Percentiles rank a stretch among this genome's conserved stretches.
These are phyloP conservation scores for Dryas iulia DNA, from an alignment of 1,140 invertebrate species.

Conservation along the genomic window DNA sequence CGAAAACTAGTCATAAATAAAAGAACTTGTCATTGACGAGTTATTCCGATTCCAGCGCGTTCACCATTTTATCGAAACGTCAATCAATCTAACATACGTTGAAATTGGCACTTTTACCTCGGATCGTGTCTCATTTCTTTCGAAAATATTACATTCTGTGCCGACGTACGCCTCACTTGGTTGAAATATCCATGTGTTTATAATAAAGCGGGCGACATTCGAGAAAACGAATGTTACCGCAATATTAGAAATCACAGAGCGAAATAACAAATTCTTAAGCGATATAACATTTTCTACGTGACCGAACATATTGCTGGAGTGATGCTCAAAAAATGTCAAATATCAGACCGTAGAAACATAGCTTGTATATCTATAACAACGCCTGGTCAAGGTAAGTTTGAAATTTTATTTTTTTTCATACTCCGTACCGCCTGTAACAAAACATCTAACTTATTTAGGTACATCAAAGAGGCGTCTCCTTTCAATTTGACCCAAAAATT, in stretches of 20 bases:
- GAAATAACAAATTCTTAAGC: slow-evolving; percentile 23
- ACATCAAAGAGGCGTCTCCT: slow-evolving; percentile 24
- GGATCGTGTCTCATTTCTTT: slow-evolving; percentile 6
- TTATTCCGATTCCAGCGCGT: slow-evolving; percentile 8
- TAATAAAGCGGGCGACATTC: slow-evolving; percentile 23
- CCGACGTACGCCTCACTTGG: slow-evolving; percentile 7
- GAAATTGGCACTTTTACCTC: slow-evolving; percentile 25
- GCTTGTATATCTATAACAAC: not conserved
- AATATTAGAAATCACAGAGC: slow-evolving; percentile 10
- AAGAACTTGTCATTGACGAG: slow-evolving; percentile 5
- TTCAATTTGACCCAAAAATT: slow-evolving; percentile 29
- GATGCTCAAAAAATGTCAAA: not conserved
- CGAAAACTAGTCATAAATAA: slow-evolving; percentile 6
- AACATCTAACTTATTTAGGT: slow-evolving; percentile 23
- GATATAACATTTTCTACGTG: slow-evolving; percentile 21
- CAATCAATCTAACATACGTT: slow-evolving; percentile 27
- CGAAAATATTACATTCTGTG: slow-evolving; percentile 25
- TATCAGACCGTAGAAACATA: not conserved
- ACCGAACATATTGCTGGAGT: not conserved
- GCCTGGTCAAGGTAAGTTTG: not conserved
- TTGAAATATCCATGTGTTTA: slow-evolving; percentile 13
- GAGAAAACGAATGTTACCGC: slow-evolving; percentile 6
- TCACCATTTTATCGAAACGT: slow-evolving; percentile 19
- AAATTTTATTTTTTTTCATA: not conserved
- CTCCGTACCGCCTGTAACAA: not conserved